A percentile compares a stretch with the other conserved stretches of the same genome.
Evolutionary conservation across 2,113 vertebrate species (phyloP).

Genomic region (Brachyhypopomus occidentalis): DNA sequence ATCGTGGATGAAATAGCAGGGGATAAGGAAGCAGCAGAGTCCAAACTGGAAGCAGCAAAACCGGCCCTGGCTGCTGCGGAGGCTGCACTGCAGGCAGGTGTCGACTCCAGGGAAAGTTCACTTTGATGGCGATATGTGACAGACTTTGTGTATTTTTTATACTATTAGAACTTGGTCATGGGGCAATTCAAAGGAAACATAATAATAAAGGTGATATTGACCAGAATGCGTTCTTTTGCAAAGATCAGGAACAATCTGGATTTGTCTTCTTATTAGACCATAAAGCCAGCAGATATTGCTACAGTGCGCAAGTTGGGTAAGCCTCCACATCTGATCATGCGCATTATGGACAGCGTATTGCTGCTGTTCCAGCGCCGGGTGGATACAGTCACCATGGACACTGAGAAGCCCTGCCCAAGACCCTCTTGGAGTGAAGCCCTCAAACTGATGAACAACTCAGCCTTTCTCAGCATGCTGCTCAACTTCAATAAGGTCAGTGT

Average conservation of each 20-base stretch:
- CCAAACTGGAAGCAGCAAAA: conserved; percentile 80
- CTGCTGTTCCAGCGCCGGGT: conserved; percentile 83
- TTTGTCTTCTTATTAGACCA: conserved; percentile 69
- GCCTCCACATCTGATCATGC: conserved; percentile 86
- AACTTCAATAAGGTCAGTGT: conserved; percentile 79
- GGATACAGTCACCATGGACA: conserved; percentile 73
- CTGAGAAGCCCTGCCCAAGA: conserved; percentile 69
- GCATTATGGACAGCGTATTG: conserved; percentile 85
- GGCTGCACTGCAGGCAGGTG: conserved; percentile 73
- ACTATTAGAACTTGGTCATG: no score
- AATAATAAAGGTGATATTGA: no score
- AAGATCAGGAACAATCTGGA: no score
- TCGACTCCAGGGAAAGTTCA: background rate
- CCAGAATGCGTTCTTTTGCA: no score
- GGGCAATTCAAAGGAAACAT: no score
- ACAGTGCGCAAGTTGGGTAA: conserved; percentile 84
- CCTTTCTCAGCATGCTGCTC: conserved; percentile 80
- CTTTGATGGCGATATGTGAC: background rate
- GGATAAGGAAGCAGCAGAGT: conserved; percentile 78
- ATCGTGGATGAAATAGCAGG: conserved; percentile 82
- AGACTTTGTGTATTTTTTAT: background rate
- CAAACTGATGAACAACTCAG: conserved; percentile 83
- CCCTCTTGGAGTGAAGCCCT: conserved; percentile 82
- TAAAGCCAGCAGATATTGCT: conserved; percentile 83
- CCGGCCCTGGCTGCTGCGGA: conserved; percentile 79